Percentiles rank a stretch among this genome's conserved stretches.
Evolutionary conservation across 1,140 invertebrate species (phyloP).

Genomic region (Papilio polyxenes): DNA sequence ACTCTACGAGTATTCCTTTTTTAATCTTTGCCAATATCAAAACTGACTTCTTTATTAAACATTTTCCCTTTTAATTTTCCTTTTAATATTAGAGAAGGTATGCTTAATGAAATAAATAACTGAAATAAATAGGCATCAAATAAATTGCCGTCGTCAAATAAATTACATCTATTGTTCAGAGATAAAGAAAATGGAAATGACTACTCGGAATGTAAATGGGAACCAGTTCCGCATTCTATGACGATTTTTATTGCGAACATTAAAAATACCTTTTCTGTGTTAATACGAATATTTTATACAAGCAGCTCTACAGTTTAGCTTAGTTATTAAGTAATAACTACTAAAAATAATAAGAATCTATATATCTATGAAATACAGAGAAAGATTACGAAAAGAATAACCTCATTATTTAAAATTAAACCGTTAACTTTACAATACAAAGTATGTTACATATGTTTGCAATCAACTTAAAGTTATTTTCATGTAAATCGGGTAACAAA

Average conservation of each 20-base stretch:
- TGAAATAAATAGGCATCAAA: background rate
- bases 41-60: background rate
- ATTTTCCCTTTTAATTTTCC: background rate
- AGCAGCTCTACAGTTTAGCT: no score
- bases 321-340: no score
- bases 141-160: slow-evolving; percentile 14
- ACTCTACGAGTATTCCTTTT: background rate
- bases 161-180: slow-evolving; percentile 16
- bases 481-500: no score
- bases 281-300: background rate
- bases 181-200: slow-evolving; percentile 11
- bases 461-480: no score
- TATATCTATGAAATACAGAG: no score
- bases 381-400: no score
- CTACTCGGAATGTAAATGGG: slow-evolving; percentile 13
- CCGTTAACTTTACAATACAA: no score
- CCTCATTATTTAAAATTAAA: no score
- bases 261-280: slow-evolving; percentile 1
- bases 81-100: background rate
- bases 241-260: background rate
- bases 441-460: no score
- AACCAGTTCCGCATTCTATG: background rate
- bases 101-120: slow-evolving; percentile 15
- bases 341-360: no score
- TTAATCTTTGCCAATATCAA: background rate